phyloP scores from a whole-genome alignment of 2,797 vertebrate species.

The Sebastes diaconus region DNA sequence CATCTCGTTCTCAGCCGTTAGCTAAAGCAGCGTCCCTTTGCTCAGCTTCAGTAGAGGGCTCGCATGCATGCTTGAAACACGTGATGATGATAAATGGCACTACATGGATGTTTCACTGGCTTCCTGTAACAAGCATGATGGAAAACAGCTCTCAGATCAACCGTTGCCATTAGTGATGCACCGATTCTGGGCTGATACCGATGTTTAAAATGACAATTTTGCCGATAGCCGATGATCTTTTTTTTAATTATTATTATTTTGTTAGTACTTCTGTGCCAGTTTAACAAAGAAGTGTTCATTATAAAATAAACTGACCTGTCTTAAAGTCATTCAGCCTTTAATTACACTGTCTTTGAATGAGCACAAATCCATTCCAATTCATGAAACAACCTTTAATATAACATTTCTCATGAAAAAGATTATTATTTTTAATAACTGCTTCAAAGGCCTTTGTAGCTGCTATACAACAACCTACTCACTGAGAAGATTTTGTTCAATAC shows the following conservation, averaged over 20 bases:
- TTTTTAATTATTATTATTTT: background rate
- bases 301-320: background rate
- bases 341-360: background rate
- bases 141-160: background rate
- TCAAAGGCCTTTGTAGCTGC: background rate
- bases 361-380: background rate
- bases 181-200: background rate
- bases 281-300: too few relatives aligned
- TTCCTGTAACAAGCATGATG: slow-evolving; percentile 2
- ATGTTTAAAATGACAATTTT: background rate
- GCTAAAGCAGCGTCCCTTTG: slow-evolving; percentile 1
- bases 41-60: background rate
- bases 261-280: background rate
- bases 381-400: background rate
- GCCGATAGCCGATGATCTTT: too few relatives aligned
- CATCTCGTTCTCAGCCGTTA: slow-evolving; percentile 46
- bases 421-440: background rate
- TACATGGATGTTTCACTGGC: slow-evolving; percentile 2
- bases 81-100: slow-evolving; percentile 42
- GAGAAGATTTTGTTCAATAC: background rate
- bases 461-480: background rate
- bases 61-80: background rate
- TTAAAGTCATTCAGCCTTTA: background rate
- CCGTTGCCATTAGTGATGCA: background rate
- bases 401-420: background rate